These are phyloP conservation scores for Onthophagus taurus DNA, from an alignment of 1,140 invertebrate genomes.

Conservation along the genomic window DNA sequence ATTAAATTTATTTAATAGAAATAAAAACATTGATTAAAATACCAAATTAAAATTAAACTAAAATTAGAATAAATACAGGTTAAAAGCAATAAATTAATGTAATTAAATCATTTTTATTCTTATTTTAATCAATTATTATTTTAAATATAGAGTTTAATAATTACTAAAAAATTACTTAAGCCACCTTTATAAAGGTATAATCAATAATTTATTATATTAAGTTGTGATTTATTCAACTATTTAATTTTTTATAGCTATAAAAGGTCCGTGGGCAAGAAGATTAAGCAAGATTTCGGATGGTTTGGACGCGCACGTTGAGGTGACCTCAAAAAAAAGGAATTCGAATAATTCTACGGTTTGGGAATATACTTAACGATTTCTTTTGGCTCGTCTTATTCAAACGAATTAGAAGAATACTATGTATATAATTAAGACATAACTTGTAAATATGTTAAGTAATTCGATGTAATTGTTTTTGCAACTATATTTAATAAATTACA, in stretches of 20 bases:
- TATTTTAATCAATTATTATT: too few species aligned
- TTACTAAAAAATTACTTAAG: background rate
- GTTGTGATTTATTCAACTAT: background rate
- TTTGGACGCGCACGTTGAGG: constrained; percentile 60
- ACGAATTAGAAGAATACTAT: background rate
- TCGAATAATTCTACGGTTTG: constrained; percentile 42
- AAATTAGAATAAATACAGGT: too few species aligned
- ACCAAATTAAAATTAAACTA: too few species aligned
- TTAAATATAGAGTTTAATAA: too few species aligned
- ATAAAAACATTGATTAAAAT: too few species aligned
- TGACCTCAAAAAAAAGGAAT: constrained; percentile 42
- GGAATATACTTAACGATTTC: constrained; percentile 41
- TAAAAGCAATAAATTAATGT: too few species aligned
- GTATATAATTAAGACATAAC: background rate
- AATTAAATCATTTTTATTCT: too few species aligned
- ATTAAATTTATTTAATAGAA: too few species aligned
- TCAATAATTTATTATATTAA: background rate
- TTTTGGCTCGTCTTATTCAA: background rate
- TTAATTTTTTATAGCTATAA: constrained; percentile 25
- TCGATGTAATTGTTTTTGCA: too few species aligned
- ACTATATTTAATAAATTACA: too few species aligned
- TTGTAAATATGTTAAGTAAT: background rate
- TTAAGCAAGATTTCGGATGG: constrained; percentile 63
- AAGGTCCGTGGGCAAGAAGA: constrained; percentile 56
- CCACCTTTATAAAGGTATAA: too few species aligned